These are phyloP conservation scores for Heptranchias perlo DNA, from an alignment of 2,113 vertebrate species.

Conservation along the genomic window DNA sequence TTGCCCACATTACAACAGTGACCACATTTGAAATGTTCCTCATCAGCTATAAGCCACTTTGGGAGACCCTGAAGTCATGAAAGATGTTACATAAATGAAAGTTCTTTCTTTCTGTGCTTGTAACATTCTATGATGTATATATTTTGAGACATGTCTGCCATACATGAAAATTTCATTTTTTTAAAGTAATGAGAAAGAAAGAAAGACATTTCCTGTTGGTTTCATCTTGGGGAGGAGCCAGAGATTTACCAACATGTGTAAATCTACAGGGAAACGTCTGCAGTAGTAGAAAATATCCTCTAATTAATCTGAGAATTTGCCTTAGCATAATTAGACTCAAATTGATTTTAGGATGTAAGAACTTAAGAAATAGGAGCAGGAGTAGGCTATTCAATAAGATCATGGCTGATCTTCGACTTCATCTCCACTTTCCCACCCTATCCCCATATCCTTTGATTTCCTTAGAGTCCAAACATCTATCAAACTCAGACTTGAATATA, in stretches of 20 bases:
- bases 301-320: too few relatives aligned
- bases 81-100: background rate
- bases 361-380: too few relatives aligned
- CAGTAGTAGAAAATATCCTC: background rate
- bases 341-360: background rate
- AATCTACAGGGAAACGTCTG: background rate
- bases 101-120: background rate
- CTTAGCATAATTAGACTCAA: background rate
- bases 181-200: background rate
- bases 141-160: background rate
- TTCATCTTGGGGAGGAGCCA: background rate
- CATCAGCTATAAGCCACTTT: background rate
- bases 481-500: too few relatives aligned
- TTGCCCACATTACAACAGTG: background rate
- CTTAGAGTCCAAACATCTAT: too few relatives aligned
- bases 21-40: background rate
- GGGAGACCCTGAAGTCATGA: background rate
- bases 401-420: too few relatives aligned
- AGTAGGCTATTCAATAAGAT: too few relatives aligned
- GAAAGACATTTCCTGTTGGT: background rate
- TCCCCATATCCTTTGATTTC: too few relatives aligned
- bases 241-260: background rate
- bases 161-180: background rate
- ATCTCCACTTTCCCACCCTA: too few relatives aligned
- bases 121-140: background rate